Conservation (phyloP, 2,797 vertebrate genomes). For the Sparus aurata region DNA sequence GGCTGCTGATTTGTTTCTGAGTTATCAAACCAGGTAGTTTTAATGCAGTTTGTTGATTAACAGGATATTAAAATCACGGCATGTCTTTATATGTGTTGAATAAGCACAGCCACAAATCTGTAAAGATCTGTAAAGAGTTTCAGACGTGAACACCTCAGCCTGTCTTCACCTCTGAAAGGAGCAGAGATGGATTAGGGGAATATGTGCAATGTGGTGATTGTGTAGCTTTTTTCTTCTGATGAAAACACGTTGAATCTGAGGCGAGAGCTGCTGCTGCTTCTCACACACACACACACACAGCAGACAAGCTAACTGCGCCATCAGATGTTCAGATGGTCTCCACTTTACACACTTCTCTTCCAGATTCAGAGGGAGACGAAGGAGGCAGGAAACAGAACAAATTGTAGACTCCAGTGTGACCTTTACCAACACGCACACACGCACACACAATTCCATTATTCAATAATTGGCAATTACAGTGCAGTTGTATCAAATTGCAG, state of each 20-base stretch:
- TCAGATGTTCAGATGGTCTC: background rate
- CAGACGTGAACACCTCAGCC: slow-evolving; percentile 19
- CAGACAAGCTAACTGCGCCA: background rate
- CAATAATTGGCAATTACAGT: background rate
- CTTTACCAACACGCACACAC: background rate
- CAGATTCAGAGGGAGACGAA: background rate
- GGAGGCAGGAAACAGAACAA: background rate
- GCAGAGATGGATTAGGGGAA: slow-evolving; percentile 1
- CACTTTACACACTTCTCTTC: background rate
- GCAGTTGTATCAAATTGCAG: slow-evolving; percentile 3
- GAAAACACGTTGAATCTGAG: slow-evolving; percentile 2
- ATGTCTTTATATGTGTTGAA: background rate
- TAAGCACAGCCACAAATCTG: background rate
- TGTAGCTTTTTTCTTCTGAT: slow-evolving; percentile 10
- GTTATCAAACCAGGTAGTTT: background rate
- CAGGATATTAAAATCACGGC: background rate
- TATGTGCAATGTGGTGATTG: slow-evolving; percentile 2
- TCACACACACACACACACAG: background rate
- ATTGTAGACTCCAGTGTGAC: background rate
- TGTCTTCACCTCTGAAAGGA: slow-evolving; percentile 22
- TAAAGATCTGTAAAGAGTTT: slow-evolving; percentile 9
- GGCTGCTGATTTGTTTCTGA: background rate
- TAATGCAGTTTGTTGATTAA: background rate
- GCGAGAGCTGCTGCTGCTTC: background rate
- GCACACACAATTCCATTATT: slow-evolving; percentile 13